Percentiles rank a stretch among this genome's conserved stretches.
phyloP scores from a whole-genome alignment of 2,797 vertebrate genomes.

The Chrysocyon brachyurus region DNA sequence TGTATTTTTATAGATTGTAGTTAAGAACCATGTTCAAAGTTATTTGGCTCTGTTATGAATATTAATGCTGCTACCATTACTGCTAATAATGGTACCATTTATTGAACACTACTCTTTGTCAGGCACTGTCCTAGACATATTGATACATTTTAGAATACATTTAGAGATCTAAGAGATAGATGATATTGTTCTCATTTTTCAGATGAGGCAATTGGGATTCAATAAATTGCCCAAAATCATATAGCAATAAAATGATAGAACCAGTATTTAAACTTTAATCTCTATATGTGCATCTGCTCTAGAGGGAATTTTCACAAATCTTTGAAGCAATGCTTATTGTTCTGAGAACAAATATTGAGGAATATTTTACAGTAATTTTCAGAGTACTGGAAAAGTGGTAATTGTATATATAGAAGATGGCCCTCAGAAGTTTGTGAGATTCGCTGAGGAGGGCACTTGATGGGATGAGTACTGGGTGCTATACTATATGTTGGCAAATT shows the following conservation, averaged over 20 bases:
- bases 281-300: background rate
- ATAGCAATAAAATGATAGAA: background rate
- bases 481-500: no score
- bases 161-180: background rate
- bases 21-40: background rate
- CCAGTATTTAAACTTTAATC: background rate
- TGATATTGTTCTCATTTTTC: background rate
- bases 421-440: background rate
- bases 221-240: background rate
- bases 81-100: background rate
- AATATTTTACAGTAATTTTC: background rate
- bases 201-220: background rate
- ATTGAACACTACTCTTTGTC: background rate
- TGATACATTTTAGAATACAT: background rate
- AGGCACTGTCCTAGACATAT: background rate
- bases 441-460: no score
- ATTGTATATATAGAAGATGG: background rate
- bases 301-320: background rate
- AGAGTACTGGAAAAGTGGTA: background rate
- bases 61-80: no score
- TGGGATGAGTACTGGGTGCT: no score
- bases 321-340: background rate
- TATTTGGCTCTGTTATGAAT: background rate
- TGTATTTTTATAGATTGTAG: background rate
- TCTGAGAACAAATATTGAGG: background rate